Percentiles rank a stretch among this genome's conserved stretches.
These are phyloP conservation scores for Anoplolepis gracilipes DNA, from an alignment of 1,140 invertebrate species.

Conservation along the genomic window DNA sequence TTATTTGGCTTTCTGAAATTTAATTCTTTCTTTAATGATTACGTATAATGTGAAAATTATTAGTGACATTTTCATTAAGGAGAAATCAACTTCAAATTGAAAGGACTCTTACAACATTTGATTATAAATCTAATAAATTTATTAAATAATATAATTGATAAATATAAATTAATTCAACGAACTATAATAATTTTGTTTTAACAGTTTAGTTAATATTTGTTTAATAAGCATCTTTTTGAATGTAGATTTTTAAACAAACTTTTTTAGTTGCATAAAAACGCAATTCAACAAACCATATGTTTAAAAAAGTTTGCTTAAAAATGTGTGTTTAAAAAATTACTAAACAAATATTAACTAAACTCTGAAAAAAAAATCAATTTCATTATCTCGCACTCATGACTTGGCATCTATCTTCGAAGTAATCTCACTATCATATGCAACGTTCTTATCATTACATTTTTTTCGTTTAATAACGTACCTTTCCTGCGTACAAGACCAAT, in stretches of 20 bases:
- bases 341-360: background rate
- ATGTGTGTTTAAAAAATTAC: slow-evolving; percentile 6
- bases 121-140: too few relatives aligned
- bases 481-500: slow-evolving; percentile 85
- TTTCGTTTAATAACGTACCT: slow-evolving; percentile 78
- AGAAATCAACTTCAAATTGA: too few relatives aligned
- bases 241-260: too few relatives aligned
- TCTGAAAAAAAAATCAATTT: background rate
- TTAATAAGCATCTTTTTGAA: too few relatives aligned
- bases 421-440: slow-evolving; percentile 7
- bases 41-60: background rate
- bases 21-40: background rate
- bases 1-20: background rate
- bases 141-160: too few relatives aligned
- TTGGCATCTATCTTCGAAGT: slow-evolving; percentile 2
- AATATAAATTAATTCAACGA: too few relatives aligned
- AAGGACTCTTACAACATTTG: too few relatives aligned
- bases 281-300: too few relatives aligned
- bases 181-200: too few relatives aligned
- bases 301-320: too few relatives aligned
- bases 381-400: slow-evolving; percentile 33
- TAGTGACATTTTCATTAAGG: background rate
- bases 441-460: background rate
- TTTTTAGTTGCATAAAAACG: too few relatives aligned
- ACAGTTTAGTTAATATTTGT: too few relatives aligned